Evolutionary conservation across 2,113 vertebrate species (phyloP), one percentile per base, ranked within the genome.

Genomic region (Anhinga anhinga): DNA sequence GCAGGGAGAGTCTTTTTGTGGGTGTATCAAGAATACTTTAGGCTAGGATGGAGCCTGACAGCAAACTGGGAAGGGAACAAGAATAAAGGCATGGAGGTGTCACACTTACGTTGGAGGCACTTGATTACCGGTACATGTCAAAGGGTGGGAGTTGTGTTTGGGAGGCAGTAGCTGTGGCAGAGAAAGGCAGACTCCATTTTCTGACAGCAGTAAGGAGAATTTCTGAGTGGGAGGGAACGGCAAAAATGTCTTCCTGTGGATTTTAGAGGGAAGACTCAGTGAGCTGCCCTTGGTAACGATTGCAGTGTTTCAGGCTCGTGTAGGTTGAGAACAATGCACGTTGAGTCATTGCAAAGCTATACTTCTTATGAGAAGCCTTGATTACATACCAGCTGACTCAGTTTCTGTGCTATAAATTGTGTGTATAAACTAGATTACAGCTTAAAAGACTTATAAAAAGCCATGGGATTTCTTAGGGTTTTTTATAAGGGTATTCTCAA

Each of bases 371-470:
- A 89, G 34, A 34, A 95, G 19, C 65, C 40, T 79, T 92, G 70
- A 79, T 95, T 91, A 56, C n/a, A 42, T 38, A 85, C 84, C 73
- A 84, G 52, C 65, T 92, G 67, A 93, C 82, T 93, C 63, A 42
- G 10, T 96, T 95, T 86, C 74, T 91, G 2, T 79, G 42, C 86
- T 90, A 23, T 86, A 81, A 93, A 86, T 91, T 78, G 52, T 85
- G 30, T 45, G 32, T 55, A 61, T 81, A 81, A 88, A 71, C 44
- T 76, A 80, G 73, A 76, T 95, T 74, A 65, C 58, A 79, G 53
- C 15, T 93, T 86, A 52, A 82, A 95, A 95, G 42, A 34, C 44
- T 78, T 56, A 47, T 78, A 83, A 94, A 95, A 84, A 88, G 30
- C 72, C 19, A 19, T 53, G 56, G 42, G 49, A 65, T 89, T 92